Base-by-base conservation (phyloP, 1,140 invertebrate species). In the Pectinophora gossypiella region DNA sequence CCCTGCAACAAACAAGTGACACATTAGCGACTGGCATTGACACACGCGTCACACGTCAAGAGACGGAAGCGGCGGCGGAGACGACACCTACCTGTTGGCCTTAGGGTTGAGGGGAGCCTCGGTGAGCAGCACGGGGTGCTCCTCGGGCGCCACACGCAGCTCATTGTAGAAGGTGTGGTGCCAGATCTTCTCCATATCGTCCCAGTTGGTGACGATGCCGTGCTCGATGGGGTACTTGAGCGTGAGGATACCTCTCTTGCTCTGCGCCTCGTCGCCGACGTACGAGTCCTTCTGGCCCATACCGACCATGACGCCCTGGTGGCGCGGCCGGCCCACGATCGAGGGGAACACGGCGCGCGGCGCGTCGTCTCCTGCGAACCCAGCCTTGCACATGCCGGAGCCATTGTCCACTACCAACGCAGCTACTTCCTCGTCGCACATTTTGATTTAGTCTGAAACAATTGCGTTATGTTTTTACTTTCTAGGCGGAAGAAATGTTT, bases 211-310 rank as follows among this genome's bases (percentile, higher is more conserved):
- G 78, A 98, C 94, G 88, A 97, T 97, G 72, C 96, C 96, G 90
- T 97, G 96, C 87, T 97, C 95, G 89, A 98, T 98, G 72, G 97
- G 97, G 89, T 98, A 98, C 88, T 98, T 98, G 81, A 98, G 89
- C 56, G 96, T 97, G 64, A 97, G 92, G 89, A 97, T 97, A 90
- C 95, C 94, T 91, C 94, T 91, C 89, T 97, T 97, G 90, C 92
- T 94, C 88, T 97, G 94, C 67, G 97, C 97, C 89, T 98, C 96
- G 89, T 98, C 96, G 68, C 97, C 97, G 50, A 99, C 97, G 86
- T 99, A 98, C 45, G 94, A 95, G 90, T 99, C 97, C 89, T 97
- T 97, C 88, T 98, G 96, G 56, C 96, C 96, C 96, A 97, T 97
- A 89, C 96, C 96, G 63, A 97, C 96, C 96, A 97, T 97, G 64